Base-by-base conservation (phyloP, 2,113 vertebrate species). In the Pyrgilauda ruficollis region DNA sequence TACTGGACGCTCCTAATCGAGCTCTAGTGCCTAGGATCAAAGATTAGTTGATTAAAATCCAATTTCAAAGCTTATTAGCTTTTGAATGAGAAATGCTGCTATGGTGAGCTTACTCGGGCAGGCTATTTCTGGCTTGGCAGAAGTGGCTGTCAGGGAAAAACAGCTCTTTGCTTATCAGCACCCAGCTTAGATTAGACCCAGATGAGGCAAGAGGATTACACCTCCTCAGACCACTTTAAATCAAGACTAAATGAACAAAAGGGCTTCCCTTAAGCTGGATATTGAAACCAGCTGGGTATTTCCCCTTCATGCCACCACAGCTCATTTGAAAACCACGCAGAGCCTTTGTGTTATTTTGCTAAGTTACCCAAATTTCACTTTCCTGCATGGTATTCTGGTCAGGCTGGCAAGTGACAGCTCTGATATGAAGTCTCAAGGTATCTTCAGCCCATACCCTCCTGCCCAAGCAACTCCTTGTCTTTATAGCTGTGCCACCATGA, bases 11-110 rank as follows among this genome's bases (percentile, higher is more conserved):
- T 92, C 73, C 84, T 87, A 94, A 95, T 46, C 11, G 7, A 96
- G 93, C 86, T 94, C 80, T 70, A 90, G 89, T 61, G 91, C 66
- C 75, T 58, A 88, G 79, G 81, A 95, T 96, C 95, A 95, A 96
- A 96, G 87, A 97, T 84, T 87, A 92, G 82, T 92, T 97, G 94
- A 97, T 97, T 97, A 97, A 97, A 97, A 97, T 96, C 96, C 93
- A 97, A 97, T 97, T 97, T 97, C 92, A 96, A 94, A 97, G 95
- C 92, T 97, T 97, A 97, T 97, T 97, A 97, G 95, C 96, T 97
- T 96, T 93, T 94, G 92, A 96, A 97, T 97, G 94, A 97, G 93
- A 97, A 97, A 95, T 79, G 79, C 83, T 11, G n/a, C 94, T 91
- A 84, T 89, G 94, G 90, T 53, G 78, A 90, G 93, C 91, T 90